These are phyloP conservation scores for Cavia aperea DNA, from an alignment of 2,113 vertebrate genomes.

Conservation along the genomic window DNA sequence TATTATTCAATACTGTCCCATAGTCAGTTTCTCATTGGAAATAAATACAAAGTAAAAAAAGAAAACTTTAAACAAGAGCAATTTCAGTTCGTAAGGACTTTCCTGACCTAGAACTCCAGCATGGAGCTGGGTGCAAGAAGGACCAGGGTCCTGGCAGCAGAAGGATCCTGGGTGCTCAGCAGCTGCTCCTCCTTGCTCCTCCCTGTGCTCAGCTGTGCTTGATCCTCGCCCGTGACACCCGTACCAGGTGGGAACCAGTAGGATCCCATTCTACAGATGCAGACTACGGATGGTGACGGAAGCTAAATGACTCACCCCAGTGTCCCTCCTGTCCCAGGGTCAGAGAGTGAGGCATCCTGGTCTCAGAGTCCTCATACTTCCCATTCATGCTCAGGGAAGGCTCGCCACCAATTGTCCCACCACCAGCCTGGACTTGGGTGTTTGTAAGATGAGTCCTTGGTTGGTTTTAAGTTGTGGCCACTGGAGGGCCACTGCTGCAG, in stretches of 20 bases:
- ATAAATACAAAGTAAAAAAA: background rate
- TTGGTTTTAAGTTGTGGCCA: background rate
- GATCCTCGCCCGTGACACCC: background rate
- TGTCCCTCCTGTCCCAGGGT: too few relatives aligned
- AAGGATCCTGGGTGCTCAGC: background rate
- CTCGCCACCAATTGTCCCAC: too few relatives aligned
- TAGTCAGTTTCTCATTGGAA: background rate
- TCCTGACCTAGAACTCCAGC: background rate
- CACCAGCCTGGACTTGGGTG: accelerated
- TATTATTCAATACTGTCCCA: background rate
- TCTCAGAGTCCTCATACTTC: background rate
- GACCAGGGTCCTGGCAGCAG: accelerated
- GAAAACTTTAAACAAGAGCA: background rate
- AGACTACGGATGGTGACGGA: background rate
- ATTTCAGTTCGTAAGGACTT: background rate
- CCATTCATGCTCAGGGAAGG: accelerated
- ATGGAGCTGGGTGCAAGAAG: background rate
- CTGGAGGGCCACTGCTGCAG: accelerated
- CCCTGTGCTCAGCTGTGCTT: background rate
- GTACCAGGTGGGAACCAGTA: background rate
- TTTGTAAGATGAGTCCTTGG: background rate
- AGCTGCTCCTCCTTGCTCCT: too few relatives aligned
- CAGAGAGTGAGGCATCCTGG: accelerated
- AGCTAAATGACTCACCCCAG: accelerated
- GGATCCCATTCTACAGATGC: background rate